These are phyloP conservation scores for Spea bombifrons DNA, from an alignment of 2,113 vertebrate species.

Conservation along the genomic window DNA sequence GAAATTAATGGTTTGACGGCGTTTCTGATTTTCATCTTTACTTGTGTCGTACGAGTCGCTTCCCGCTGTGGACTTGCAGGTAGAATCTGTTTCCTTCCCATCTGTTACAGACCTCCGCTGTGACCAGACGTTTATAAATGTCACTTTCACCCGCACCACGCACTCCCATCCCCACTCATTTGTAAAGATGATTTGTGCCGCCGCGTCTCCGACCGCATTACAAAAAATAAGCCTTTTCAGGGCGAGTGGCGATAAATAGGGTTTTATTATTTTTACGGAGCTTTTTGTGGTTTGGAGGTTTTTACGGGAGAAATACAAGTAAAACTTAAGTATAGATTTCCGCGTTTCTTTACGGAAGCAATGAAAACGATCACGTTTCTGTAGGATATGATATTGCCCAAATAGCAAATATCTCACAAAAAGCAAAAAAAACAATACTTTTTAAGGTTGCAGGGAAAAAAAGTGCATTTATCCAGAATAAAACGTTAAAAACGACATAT, in stretches of 20 bases:
- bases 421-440: too few relatives aligned
- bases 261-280: too few relatives aligned
- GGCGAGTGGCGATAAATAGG: not conserved
- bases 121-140: constrained; percentile 43
- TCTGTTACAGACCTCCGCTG: constrained; percentile 50
- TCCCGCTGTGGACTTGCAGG: constrained; percentile 39
- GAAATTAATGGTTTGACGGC: not conserved
- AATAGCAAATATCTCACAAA: too few relatives aligned
- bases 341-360: too few relatives aligned
- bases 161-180: constrained; percentile 34
- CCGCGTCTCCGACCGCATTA: constrained; percentile 3
- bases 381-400: too few relatives aligned
- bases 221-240: not conserved
- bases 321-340: too few relatives aligned
- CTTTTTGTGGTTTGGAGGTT: too few relatives aligned
- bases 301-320: too few relatives aligned
- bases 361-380: too few relatives aligned
- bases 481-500: too few relatives aligned
- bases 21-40: constrained; percentile 35
- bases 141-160: constrained; percentile 50
- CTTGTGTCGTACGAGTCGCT: constrained; percentile 34
- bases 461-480: too few relatives aligned
- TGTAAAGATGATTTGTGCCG: constrained; percentile 50
- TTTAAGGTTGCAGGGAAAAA: too few relatives aligned
- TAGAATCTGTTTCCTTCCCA: constrained; percentile 51